Base-by-base conservation (phyloP, 1,140 invertebrate genomes). In the Formica selysi region DNA sequence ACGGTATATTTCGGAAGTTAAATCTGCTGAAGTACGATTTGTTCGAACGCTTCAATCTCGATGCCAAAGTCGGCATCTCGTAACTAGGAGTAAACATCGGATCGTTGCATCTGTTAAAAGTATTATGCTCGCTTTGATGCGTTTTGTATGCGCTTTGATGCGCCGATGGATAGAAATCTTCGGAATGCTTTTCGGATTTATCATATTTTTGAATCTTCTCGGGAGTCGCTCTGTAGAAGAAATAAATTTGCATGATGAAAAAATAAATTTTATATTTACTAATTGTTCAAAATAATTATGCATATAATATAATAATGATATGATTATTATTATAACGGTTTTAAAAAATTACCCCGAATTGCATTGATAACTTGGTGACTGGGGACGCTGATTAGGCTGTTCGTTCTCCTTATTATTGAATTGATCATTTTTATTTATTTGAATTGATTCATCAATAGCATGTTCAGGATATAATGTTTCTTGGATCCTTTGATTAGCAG, bases 1-100 rank as follows among this genome's bases (percentile, higher is more conserved):
- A 96, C 26, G 96, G 96, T 74, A 96, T 96, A 61, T 95, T 94
- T 74, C 92, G 91, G 71, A 96, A 95, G 85, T 94, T 95, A 62
- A 95, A 95, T 65, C 90, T 93, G 26, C 93, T 92, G n/a, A 95
- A 94, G 83, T 95, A 95, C 4, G 92, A 92, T 76, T 93, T 94
- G 16, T 95, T 92, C 1, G 95, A 94, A 88, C 94, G 94, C 91
- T 96, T 96, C 87, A 96, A 90, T 86, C 94, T 95, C 2, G 96
- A 96, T 26, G 96, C 92, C 29, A 95, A 91, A 3, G 96, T 96
- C 10, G 96, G 96, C 70, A 94, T 87, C 87, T 96, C 94, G 59
- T 96, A 96, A 79, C 92, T 95, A 86, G 91, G 94, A 7, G 57
- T 86, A 22, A 87, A 57, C 59, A 92, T 86, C 0, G 91, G 79